These are phyloP conservation scores for Setophaga kirtlandii DNA, from an alignment of 2,113 vertebrate genomes.

Conservation along the genomic window DNA sequence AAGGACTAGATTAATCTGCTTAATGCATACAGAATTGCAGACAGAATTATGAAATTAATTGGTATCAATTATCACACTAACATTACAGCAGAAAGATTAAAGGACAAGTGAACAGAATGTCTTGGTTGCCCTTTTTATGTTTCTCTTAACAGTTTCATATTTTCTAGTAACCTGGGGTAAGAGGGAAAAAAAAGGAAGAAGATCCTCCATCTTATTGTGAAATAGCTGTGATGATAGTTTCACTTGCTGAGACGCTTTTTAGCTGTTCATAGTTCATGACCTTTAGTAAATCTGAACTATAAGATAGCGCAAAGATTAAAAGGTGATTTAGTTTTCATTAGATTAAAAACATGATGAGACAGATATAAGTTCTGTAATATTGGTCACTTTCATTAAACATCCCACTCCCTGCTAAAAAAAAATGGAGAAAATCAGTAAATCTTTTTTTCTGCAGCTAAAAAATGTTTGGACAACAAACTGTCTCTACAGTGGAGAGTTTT, in stretches of 20 bases:
- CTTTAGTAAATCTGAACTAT: neutral
- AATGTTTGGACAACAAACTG: neutral
- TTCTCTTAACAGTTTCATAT: neutral
- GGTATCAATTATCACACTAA: neutral
- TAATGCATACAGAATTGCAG: neutral
- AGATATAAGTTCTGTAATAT: neutral
- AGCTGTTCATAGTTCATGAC: neutral
- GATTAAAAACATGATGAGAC: neutral
- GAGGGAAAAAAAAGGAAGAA: neutral
- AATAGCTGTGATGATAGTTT: constrained; percentile 8
- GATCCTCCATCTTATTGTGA: neutral
- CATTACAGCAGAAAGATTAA: neutral
- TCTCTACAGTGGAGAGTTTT: neutral
- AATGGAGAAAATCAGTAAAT: neutral
- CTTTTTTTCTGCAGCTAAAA: neutral
- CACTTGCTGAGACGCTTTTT: neutral
- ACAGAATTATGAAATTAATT: constrained; percentile 15
- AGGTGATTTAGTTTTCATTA: neutral
- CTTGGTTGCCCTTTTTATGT: neutral
- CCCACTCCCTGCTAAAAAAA: fast-evolving
- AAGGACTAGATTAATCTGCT: neutral
- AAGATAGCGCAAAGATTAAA: neutral
- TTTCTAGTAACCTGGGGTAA: constrained; percentile 13
- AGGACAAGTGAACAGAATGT: constrained; percentile 12
- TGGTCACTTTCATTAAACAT: neutral